phyloP scores from a whole-genome alignment of 2,888 invertebrate species.

The Autographa pulchrina region DNA sequence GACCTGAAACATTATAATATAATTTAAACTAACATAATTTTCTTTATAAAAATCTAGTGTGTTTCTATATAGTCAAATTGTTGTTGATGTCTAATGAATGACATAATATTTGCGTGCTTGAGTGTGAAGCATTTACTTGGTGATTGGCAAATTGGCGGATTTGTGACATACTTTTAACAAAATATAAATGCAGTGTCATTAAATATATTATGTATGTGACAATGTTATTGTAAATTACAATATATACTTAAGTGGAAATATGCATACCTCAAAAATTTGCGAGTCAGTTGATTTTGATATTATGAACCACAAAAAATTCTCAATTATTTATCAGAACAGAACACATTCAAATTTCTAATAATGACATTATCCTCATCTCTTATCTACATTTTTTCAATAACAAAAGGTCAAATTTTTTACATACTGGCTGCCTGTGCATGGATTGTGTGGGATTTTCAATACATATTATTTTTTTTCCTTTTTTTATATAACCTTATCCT shows the following conservation, averaged over 20 bases:
- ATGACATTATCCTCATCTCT: not conserved
- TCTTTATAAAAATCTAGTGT: too few species aligned
- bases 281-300: too few species aligned
- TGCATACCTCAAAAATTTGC: too few species aligned
- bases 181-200: not conserved
- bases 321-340: too few species aligned
- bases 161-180: not conserved
- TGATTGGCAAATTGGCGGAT: not conserved
- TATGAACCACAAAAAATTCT: not conserved
- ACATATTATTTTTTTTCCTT: too few species aligned
- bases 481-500: too few species aligned
- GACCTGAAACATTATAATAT: conserved; percentile 89
- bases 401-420: not conserved
- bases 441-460: too few species aligned
- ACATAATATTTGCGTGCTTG: not conserved
- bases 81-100: not conserved
- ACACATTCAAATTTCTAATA: too few species aligned
- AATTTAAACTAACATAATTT: too few species aligned
- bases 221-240: not conserved
- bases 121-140: not conserved
- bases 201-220: not conserved
- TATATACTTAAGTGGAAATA: too few species aligned
- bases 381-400: not conserved
- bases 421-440: not conserved
- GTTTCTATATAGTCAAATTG: not conserved